A percentile compares a stretch with the other conserved stretches of the same genome.
These are phyloP conservation scores for Neoscelio sp. DNA, from an alignment of 2,888 invertebrate genomes.

Conservation along the genomic window DNA sequence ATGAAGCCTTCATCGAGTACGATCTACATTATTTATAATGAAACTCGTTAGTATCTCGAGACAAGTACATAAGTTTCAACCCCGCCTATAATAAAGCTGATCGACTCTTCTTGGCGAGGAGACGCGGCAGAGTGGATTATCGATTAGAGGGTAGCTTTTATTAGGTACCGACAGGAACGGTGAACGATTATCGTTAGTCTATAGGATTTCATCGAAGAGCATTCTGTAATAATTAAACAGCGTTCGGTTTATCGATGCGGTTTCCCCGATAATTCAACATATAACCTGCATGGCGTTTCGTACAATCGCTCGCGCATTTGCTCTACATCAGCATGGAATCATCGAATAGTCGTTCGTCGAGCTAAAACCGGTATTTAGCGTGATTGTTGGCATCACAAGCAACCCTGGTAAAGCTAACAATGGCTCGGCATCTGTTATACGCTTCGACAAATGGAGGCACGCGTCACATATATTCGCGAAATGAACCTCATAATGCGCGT, in stretches of 20 bases:
- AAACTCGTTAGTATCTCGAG: constrained; percentile 49
- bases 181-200: constrained; percentile 64
- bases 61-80: constrained; percentile 44
- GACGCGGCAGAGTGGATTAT: constrained; percentile 49
- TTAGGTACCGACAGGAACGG: constrained; percentile 54
- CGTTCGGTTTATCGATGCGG: constrained; percentile 51
- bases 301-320: constrained; percentile 53
- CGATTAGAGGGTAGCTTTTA: constrained; percentile 57
- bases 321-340: constrained; percentile 49
- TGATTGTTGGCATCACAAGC: constrained; percentile 62
- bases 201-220: constrained; percentile 54
- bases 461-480: constrained; percentile 32
- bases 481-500: constrained; percentile 28
- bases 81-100: constrained; percentile 47
- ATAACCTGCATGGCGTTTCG: constrained; percentile 34
- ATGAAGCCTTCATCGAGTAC: constrained; percentile 32
- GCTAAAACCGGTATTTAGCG: constrained; percentile 62
- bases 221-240: constrained; percentile 63
- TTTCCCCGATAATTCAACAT: constrained; percentile 40
- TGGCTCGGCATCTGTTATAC: constrained; percentile 53
- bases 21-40: constrained; percentile 49
- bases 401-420: constrained; percentile 42
- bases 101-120: constrained; percentile 46
- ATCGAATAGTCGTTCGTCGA: constrained; percentile 48
- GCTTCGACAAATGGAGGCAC: constrained; percentile 45